Conservation (phyloP, 2,797 vertebrate species). For the Chromis chromis region DNA sequence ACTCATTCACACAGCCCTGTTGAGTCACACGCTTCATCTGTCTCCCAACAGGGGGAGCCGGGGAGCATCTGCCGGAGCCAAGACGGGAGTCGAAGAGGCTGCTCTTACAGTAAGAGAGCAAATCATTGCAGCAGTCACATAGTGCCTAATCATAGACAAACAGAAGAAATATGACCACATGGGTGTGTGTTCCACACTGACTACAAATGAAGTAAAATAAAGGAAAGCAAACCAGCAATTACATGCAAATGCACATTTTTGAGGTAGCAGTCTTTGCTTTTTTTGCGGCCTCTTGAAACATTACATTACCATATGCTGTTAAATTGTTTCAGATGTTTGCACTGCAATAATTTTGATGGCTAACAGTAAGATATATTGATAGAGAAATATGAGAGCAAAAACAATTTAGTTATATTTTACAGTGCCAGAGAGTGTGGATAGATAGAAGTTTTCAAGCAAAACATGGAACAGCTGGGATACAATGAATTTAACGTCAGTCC, state of each 20-base stretch:
- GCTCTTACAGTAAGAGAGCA: slow-evolving; percentile 52
- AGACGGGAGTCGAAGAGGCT: slow-evolving; percentile 42
- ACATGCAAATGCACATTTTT: slow-evolving; percentile 79
- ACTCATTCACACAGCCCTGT: slow-evolving; percentile 57
- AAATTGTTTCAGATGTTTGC: slow-evolving; percentile 55
- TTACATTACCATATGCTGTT: slow-evolving; percentile 28
- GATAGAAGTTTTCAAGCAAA: slow-evolving; percentile 36
- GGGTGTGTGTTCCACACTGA: slow-evolving; percentile 62
- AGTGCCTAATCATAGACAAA: slow-evolving; percentile 66
- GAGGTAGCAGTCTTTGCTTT: slow-evolving; percentile 51
- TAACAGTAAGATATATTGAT: slow-evolving; percentile 10
- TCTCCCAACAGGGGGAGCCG: slow-evolving; percentile 86
- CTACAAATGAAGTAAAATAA: slow-evolving; percentile 68
- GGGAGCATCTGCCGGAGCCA: slow-evolving; percentile 75
- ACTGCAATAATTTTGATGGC: slow-evolving; percentile 18
- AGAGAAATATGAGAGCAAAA: slow-evolving; percentile 14
- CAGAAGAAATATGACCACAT: slow-evolving; percentile 56
- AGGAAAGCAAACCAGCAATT: slow-evolving; percentile 64
- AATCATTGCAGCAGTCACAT: slow-evolving; percentile 58
- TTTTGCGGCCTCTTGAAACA: slow-evolving; percentile 53
- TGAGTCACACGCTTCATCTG: slow-evolving; percentile 84
- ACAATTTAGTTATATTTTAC: slow-evolving; percentile 5
- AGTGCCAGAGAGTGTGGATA: slow-evolving; percentile 6
- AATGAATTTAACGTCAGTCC: slow-evolving; percentile 53
- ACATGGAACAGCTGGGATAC: slow-evolving; percentile 40